Percentiles rank a stretch among this genome's conserved stretches.
phyloP scores from a whole-genome alignment of 2,797 vertebrate genomes.

The Naso thynnoides region DNA sequence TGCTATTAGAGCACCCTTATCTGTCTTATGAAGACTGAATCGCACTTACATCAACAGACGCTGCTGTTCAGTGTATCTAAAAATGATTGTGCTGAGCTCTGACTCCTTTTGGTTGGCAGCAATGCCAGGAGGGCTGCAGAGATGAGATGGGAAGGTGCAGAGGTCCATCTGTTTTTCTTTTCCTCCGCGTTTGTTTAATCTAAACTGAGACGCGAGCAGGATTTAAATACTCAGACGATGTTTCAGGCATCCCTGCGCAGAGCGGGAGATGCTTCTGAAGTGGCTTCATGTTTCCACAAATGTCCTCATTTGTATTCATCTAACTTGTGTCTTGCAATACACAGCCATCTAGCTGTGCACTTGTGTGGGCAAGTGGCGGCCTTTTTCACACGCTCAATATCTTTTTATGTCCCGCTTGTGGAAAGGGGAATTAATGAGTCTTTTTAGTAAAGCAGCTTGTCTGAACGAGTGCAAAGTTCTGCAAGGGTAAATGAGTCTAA shows the following conservation, averaged over 20 bases:
- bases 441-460: slow-evolving; percentile 61
- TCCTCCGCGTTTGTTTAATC: slow-evolving; percentile 7
- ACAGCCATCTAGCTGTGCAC: slow-evolving; percentile 11
- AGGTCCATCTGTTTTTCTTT: slow-evolving; percentile 26
- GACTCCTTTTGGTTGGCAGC: slow-evolving; percentile 29
- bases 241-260: slow-evolving; percentile 8
- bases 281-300: slow-evolving; percentile 1
- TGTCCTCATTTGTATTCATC: slow-evolving; percentile 27
- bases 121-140: neutral
- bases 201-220: slow-evolving; percentile 6
- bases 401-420: slow-evolving; percentile 53
- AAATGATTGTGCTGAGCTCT: slow-evolving; percentile 7
- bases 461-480: slow-evolving; percentile 52
- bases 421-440: slow-evolving; percentile 60
- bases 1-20: slow-evolving; percentile 19
- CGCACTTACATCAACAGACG: slow-evolving; percentile 3
- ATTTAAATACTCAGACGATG: slow-evolving; percentile 1
- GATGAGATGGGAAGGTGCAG: slow-evolving; percentile 15
- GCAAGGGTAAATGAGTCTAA: slow-evolving; percentile 53
- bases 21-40: slow-evolving; percentile 44
- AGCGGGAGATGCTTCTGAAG: slow-evolving; percentile 32
- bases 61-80: slow-evolving; percentile 10
- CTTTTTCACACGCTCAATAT: slow-evolving; percentile 53
- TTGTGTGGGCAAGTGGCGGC: slow-evolving; percentile 30
- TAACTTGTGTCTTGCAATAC: slow-evolving; percentile 6